Evolutionary conservation across 2,888 invertebrate species (phyloP), one percentile per base, ranked within the genome.

Genomic region (Byasa hedistus): DNA sequence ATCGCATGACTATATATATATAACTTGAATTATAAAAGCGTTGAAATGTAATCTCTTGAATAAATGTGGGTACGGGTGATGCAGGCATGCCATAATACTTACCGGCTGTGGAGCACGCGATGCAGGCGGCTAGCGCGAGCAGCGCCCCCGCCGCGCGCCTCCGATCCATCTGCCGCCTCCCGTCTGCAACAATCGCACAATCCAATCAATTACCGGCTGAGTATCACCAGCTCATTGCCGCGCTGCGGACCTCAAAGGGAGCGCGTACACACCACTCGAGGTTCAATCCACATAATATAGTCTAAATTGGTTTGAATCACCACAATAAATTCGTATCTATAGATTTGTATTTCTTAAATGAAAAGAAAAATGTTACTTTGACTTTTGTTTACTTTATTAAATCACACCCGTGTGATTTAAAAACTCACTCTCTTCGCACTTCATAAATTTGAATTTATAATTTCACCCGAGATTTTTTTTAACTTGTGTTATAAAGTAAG

Each of bases 111-210:
- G 90, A 79, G 82, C 85, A 82, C 81, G 87, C 87, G 84, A 92
- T 76, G 86, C 89, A 87, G 79, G 88, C 89, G 87, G 90, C 87
- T 77, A 92, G 86, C 88, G 90, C 91, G 73, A 91, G 84, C 84
- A 92, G 91, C 89, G 89, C 89, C 79, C 89, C 89, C 86, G 91
- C 89, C 87, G 91, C 87, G 89, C 91, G 89, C 90, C 88, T 82
- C 86, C 87, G 85, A 85, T 89, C 91, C 91, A 91, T 91, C 88
- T 88, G 88, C 86, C 84, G 79, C 81, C 84, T 79, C 81, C 87
- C 83, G 79, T 86, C 90, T 91, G 87, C 44, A 88, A 90, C 85
- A 89, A 86, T 72, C 73, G 78, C 71, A 80, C 76, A 78, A 79
- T 73, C 76, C 68, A 79, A 82, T 80, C 76, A 79, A 79, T 81